Evolutionary conservation across 2,888 invertebrate species (phyloP).

Genomic region (Allophyes oxyacanthae): DNA sequence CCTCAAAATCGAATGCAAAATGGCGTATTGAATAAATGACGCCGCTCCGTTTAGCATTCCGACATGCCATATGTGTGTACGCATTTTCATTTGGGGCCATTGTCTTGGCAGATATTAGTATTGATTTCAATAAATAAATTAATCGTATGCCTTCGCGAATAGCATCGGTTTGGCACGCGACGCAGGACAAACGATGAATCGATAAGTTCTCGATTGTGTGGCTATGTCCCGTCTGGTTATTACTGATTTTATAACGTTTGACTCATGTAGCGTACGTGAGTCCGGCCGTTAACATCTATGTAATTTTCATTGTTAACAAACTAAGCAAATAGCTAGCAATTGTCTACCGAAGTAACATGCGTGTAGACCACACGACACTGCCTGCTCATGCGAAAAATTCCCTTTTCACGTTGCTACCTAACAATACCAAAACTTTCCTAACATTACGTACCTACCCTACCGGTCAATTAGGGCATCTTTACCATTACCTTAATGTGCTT

Average conservation of each 20-base stretch:
- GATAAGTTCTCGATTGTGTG: constrained; percentile 78
- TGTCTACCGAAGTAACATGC: constrained; percentile 39
- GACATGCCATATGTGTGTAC: constrained; percentile 85
- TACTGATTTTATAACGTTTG: constrained; percentile 78
- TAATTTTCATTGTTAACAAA: constrained; percentile 82
- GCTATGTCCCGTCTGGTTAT: constrained; percentile 75
- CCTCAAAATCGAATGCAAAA: constrained; percentile 89
- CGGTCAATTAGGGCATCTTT: too few species aligned
- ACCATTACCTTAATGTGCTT: too few species aligned
- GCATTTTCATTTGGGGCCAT: constrained; percentile 88
- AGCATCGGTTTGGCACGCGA: constrained; percentile 87
- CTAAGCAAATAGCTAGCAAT: constrained; percentile 63
- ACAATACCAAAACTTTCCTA: not conserved
- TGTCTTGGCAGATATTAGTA: constrained; percentile 88
- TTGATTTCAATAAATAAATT: constrained; percentile 90
- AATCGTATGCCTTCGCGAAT: constrained; percentile 84
- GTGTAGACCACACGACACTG: constrained; percentile 47
- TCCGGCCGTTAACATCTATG: constrained; percentile 82
- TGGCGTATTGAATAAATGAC: constrained; percentile 87
- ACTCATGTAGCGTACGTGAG: constrained; percentile 84
- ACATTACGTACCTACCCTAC: too few species aligned
- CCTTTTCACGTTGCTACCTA: constrained; percentile 6
- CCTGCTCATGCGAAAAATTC: constrained; percentile 5
- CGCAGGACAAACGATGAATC: constrained; percentile 82
- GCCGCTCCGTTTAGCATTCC: constrained; percentile 87